Percentiles rank a stretch among this genome's conserved stretches.
These are phyloP conservation scores for Drosophila nasuta DNA, from an alignment of 1,140 invertebrate species.

Conservation along the genomic window DNA sequence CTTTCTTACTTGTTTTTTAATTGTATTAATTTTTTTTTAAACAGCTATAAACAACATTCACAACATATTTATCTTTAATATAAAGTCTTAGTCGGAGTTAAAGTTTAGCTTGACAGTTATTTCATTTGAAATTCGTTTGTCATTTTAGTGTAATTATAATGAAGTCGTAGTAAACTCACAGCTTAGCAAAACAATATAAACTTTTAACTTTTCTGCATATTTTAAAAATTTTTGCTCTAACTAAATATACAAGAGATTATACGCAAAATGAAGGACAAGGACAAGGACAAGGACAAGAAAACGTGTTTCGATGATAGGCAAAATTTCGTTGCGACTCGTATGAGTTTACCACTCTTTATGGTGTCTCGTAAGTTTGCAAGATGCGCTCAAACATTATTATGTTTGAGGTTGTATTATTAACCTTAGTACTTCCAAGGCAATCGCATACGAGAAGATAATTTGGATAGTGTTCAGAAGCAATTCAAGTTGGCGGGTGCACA, in stretches of 20 bases:
- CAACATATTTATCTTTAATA: too few species aligned
- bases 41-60: too few species aligned
- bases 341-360: slow-evolving; percentile 73
- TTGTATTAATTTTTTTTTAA: too few species aligned
- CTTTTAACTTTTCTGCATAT: neutral
- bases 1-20: too few species aligned
- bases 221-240: neutral
- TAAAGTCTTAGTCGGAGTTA: too few species aligned
- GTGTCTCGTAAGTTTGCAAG: slow-evolving; percentile 50
- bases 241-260: neutral
- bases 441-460: slow-evolving; percentile 54
- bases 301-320: slow-evolving; percentile 54
- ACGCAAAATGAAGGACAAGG: slow-evolving; percentile 29
- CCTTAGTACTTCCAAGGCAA: slow-evolving; percentile 40
- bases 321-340: slow-evolving; percentile 64
- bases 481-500: slow-evolving; percentile 64
- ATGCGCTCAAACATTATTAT: too few species aligned
- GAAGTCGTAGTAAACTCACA: neutral
- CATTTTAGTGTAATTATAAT: too few species aligned
- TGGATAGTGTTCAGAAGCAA: slow-evolving; percentile 49
- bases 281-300: slow-evolving; percentile 33
- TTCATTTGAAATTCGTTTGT: neutral
- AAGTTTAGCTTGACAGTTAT: neutral
- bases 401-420: neutral
- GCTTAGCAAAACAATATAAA: neutral